Evolutionary conservation across 2,888 invertebrate genomes (phyloP).

Genomic region (Hyposoter dolosus): DNA sequence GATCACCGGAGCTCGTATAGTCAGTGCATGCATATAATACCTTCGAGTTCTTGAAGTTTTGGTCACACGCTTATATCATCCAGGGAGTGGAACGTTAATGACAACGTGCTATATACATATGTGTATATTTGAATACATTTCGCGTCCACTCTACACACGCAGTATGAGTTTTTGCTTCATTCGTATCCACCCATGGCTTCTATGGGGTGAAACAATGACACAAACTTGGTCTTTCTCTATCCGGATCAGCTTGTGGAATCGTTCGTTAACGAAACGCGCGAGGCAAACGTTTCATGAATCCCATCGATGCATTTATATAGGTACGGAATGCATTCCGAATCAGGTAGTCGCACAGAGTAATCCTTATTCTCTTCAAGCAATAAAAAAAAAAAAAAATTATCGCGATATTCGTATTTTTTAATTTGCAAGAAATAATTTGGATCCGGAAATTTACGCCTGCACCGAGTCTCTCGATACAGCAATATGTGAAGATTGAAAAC

Average conservation of each 20-base stretch:
- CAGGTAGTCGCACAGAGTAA: neutral
- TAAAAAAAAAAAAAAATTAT: neutral
- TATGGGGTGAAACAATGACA: slow-evolving; percentile 27
- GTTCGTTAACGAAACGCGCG: slow-evolving; percentile 53
- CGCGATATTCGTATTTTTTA: no score
- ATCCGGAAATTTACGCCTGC: no score
- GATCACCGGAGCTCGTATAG: slow-evolving; percentile 22
- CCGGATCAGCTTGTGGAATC: slow-evolving; percentile 61
- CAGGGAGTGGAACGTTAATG: slow-evolving; percentile 47
- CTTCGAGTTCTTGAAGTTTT: slow-evolving; percentile 56
- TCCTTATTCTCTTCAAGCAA: neutral
- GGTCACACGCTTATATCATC: slow-evolving; percentile 31
- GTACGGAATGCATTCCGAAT: slow-evolving; percentile 34
- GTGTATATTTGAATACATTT: slow-evolving; percentile 20
- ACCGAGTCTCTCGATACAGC: no score
- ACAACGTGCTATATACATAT: slow-evolving; percentile 29
- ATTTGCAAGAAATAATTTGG: no score
- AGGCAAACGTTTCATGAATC: slow-evolving; percentile 13
- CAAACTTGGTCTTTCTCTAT: slow-evolving; percentile 53
- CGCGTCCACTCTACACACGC: slow-evolving; percentile 13
- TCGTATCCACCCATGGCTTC: neutral
- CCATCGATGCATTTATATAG: slow-evolving; percentile 14
- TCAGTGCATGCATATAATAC: slow-evolving; percentile 25
- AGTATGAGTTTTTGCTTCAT: slow-evolving; percentile 25
- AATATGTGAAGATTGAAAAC: no score